These are phyloP conservation scores for Drosophila pandora DNA, from an alignment of 1,140 invertebrate species.

Conservation along the genomic window DNA sequence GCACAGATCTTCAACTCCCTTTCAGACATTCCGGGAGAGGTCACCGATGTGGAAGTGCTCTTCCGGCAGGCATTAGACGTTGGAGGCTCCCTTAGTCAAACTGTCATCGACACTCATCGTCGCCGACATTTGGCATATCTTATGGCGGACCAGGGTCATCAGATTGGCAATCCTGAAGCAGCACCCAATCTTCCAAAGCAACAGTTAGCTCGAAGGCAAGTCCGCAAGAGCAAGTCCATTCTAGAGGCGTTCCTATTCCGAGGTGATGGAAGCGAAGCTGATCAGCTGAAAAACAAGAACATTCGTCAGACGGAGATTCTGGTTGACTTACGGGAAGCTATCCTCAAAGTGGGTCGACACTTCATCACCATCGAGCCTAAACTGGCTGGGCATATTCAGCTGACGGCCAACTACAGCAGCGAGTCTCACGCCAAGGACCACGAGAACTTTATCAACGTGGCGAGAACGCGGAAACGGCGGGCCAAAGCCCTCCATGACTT, in stretches of 20 bases:
- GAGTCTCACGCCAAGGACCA: slow-evolving; percentile 97
- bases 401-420: slow-evolving; percentile 97
- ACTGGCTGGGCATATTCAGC: slow-evolving; percentile 87
- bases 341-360: slow-evolving; percentile 87
- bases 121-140: slow-evolving; percentile 96
- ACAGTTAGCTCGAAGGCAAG: slow-evolving; percentile 91
- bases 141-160: slow-evolving; percentile 96
- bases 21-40: slow-evolving; percentile 96
- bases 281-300: slow-evolving; percentile 97
- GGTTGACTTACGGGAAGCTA: slow-evolving; percentile 98
- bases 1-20: slow-evolving; percentile 98
- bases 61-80: slow-evolving; percentile 85
- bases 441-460: slow-evolving; percentile 96
- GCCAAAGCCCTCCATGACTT: slow-evolving; percentile 96
- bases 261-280: slow-evolving; percentile 87
- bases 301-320: slow-evolving; percentile 97
- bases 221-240: slow-evolving; percentile 95
- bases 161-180: slow-evolving; percentile 95
- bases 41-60: slow-evolving; percentile 93
- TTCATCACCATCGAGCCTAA: slow-evolving; percentile 83
- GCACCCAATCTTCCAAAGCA: slow-evolving; percentile 96
- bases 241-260: slow-evolving; percentile 94
- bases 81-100: slow-evolving; percentile 91
- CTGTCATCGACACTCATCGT: slow-evolving; percentile 95
- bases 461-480: slow-evolving; percentile 92